Evolutionary conservation across 2,888 invertebrate genomes (phyloP).

Genomic region (Stenurella melanura): DNA sequence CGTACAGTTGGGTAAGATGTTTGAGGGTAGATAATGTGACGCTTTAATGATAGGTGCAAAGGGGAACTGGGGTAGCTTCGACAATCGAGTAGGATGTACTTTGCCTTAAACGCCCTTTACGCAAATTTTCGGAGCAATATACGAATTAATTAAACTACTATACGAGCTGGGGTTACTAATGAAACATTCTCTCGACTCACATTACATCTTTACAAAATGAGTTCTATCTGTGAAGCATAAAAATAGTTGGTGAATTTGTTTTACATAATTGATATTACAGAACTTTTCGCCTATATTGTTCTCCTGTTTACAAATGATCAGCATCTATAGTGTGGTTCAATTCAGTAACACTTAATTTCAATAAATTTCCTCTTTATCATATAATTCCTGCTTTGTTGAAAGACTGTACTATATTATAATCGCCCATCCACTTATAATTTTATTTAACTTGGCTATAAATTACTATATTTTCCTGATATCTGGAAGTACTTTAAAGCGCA

Average conservation of each 20-base stretch:
- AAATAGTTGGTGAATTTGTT: not conserved
- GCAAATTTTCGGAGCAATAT: constrained; percentile 59
- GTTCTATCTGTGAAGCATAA: not conserved
- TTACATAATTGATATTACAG: not conserved
- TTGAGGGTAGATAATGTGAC: constrained; percentile 67
- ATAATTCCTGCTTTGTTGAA: too few species aligned
- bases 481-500: too few species aligned
- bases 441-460: too few species aligned
- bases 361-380: too few species aligned
- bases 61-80: constrained; percentile 52
- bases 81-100: constrained; percentile 56
- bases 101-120: constrained; percentile 56
- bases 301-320: not conserved
- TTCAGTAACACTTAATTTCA: too few species aligned
- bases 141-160: constrained; percentile 56
- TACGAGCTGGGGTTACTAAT: constrained; percentile 59
- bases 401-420: too few species aligned
- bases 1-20: constrained; percentile 70
- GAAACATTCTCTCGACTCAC: constrained; percentile 43
- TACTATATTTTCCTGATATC: too few species aligned
- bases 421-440: too few species aligned
- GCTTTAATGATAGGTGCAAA: constrained; percentile 65
- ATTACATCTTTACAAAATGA: constrained; percentile 24
- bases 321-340: too few species aligned
- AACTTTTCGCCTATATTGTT: constrained; percentile 28